phyloP scores from a whole-genome alignment of 2,888 invertebrate species.

The Aethes cnicana region DNA sequence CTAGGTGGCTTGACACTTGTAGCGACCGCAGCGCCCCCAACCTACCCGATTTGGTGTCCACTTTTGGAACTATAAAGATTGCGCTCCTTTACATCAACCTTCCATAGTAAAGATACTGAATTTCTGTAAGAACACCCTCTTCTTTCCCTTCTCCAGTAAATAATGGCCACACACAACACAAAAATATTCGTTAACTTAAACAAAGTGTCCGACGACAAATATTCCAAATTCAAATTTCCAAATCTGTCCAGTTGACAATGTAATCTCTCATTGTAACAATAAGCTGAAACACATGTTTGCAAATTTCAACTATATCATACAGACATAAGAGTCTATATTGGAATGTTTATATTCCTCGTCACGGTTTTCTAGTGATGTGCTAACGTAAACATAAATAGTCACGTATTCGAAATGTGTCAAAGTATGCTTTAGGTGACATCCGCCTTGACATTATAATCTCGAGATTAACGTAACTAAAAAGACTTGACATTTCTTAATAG shows the following conservation, averaged over 20 bases:
- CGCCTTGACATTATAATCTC: conserved; percentile 68
- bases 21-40: too few species aligned
- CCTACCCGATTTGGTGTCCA: too few species aligned
- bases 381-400: conserved; percentile 61
- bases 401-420: conserved; percentile 67
- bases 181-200: conserved; percentile 20
- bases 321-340: not conserved
- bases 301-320: conserved; percentile 14
- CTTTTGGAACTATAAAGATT: too few species aligned
- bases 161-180: not conserved
- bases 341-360: conserved; percentile 36
- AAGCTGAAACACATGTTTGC: not conserved
- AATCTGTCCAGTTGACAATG: conserved; percentile 33
- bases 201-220: conserved; percentile 22
- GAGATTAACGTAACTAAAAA: conserved; percentile 55
- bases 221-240: conserved; percentile 28
- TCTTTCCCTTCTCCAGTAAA: not conserved
- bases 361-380: conserved; percentile 49
- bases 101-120: too few species aligned
- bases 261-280: conserved; percentile 31
- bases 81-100: too few species aligned
- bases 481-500: conserved; percentile 55
- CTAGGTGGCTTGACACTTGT: too few species aligned
- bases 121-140: too few species aligned
- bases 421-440: conserved; percentile 59